phyloP scores from a whole-genome alignment of 1,140 invertebrate species.

The Protaetia brevitarsis region DNA sequence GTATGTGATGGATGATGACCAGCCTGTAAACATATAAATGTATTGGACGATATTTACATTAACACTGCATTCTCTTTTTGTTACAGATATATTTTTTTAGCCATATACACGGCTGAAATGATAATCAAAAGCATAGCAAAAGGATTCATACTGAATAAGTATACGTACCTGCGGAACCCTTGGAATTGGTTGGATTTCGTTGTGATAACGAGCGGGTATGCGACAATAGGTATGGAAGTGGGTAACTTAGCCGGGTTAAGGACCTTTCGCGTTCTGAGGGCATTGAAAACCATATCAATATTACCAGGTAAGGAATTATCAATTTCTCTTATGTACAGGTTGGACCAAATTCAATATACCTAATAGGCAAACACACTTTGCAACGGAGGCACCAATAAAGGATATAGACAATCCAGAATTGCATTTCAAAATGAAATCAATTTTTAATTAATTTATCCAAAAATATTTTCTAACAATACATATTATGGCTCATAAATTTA shows the following conservation, averaged over 20 bases:
- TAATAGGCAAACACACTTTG: no score
- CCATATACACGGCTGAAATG: conserved; percentile 94
- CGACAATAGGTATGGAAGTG: conserved; percentile 84
- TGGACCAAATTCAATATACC: no score
- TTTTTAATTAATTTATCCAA: no score
- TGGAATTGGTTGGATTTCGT: conserved; percentile 98
- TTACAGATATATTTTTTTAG: conserved; percentile 89
- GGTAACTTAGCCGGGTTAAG: conserved; percentile 87
- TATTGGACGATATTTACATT: no score
- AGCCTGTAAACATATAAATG: no score
- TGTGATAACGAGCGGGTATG: conserved; percentile 90
- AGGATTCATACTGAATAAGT: conserved; percentile 93
- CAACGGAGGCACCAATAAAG: no score
- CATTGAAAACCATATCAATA: conserved; percentile 94
- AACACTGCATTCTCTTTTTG: no score
- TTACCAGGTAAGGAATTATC: conserved; percentile 77
- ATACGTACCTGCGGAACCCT: conserved; percentile 92
- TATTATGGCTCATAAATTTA: no score
- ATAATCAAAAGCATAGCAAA: conserved; percentile 92
- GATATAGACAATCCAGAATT: no score
- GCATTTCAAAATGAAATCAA: no score
- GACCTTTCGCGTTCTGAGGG: conserved; percentile 91
- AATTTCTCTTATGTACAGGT: background rate
- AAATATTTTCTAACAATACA: no score
- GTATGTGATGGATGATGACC: no score